Conservation (phyloP, 2,113 vertebrate species). For the Caretta caretta region DNA sequence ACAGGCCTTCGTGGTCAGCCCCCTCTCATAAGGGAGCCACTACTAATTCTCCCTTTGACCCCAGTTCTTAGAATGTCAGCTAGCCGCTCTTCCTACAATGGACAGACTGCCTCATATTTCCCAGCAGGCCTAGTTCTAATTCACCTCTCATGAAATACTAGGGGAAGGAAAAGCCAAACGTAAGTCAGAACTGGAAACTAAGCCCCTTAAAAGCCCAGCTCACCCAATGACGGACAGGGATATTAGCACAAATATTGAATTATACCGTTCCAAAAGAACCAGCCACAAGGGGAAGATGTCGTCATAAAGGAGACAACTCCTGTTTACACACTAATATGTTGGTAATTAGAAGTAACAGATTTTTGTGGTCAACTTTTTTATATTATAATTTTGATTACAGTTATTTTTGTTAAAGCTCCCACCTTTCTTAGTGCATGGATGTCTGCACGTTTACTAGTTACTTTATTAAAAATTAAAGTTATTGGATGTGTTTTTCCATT, state of each 20-base stretch:
- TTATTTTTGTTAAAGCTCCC: neutral
- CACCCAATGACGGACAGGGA: neutral
- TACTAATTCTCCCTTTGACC: neutral
- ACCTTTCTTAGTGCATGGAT: neutral
- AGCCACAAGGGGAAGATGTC: neutral
- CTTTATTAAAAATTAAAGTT: neutral
- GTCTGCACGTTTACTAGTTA: neutral
- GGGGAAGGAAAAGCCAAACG: neutral
- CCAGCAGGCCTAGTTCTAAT: neutral
- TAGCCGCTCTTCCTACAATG: fast-evolving
- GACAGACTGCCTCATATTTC: neutral
- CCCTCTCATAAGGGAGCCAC: neutral
- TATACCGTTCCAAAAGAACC: neutral
- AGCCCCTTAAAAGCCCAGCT: neutral
- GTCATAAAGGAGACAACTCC: neutral
- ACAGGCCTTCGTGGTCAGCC: fast-evolving
- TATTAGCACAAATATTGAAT: neutral
- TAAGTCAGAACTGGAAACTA: neutral
- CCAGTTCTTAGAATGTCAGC: neutral
- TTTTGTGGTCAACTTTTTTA: neutral
- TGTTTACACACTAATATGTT: neutral
- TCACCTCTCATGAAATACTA: neutral
- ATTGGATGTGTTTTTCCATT: neutral
- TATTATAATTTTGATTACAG: neutral
- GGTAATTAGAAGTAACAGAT: neutral